Base-by-base conservation (phyloP, 2,113 vertebrate genomes). In the Marmota monax region DNA sequence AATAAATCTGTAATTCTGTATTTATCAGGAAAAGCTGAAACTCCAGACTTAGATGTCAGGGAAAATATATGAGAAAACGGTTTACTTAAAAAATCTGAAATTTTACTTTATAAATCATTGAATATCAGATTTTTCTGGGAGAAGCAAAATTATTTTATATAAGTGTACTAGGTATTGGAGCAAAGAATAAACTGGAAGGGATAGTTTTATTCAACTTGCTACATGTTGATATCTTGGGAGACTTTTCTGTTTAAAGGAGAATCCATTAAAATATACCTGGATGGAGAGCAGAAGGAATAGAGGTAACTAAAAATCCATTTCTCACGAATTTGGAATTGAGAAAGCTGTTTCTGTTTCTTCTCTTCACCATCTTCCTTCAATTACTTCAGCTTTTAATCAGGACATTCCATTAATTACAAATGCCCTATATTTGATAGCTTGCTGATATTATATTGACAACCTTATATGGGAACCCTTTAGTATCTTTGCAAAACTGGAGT, bases 171-270 rank as follows among this genome's bases (percentile, higher is more conserved):
- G n/a, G 6, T 65, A 37, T 88, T 48, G 34, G 29, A 85, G 53
- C 69, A 85, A 73, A 84, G 73, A 73, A 74, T 65, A 70, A 82
- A 37, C 79, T 22, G 12, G 37, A 88, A 77, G 39, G 48, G 29
- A 77, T 37, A 48, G 53, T 80, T 94, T 91, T 93, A 74, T 89
- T 96, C 74, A 78, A 20, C 42, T 45, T 85, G 51, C 25, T 91
- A 20, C 53, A 78, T 63, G n/a, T 14, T 63, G 5, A n/a, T 83
- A 25, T 17, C 48, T 16, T 83, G 39, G 34, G 90, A 91, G 58
- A 65, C 25, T 37, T 82, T 67, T 18, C 37, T 45, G 7, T 63
- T n/a, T 88, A 74, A 27, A 72, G 9, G 53, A 73, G 61, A 83
- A 86, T 84, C 53, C 25, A 63, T 92, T 95, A 88, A 79, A 93